These are phyloP conservation scores for Etheostoma perlongum DNA, from an alignment of 2,797 vertebrate genomes.

Conservation along the genomic window DNA sequence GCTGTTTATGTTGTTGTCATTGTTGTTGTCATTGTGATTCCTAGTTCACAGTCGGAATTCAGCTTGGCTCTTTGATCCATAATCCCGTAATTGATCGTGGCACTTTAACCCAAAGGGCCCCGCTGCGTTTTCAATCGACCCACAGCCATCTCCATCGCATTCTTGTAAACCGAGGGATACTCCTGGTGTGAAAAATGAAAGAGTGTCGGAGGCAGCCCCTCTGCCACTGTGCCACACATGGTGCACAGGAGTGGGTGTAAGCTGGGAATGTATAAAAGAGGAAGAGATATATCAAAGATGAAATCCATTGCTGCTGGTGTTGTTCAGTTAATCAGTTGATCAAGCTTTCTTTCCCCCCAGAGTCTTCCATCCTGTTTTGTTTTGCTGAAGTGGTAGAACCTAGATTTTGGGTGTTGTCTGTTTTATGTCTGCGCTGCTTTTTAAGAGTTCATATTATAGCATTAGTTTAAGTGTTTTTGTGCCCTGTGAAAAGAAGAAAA, in stretches of 20 bases:
- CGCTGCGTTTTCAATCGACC: conserved; percentile 70
- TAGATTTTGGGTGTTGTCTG: conserved; percentile 30
- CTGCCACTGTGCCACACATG: conserved; percentile 44
- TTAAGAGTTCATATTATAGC: conserved; percentile 21
- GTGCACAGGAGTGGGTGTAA: conserved; percentile 42
- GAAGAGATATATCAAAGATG: conserved; percentile 1
- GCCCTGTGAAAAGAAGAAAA: background rate
- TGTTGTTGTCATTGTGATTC: conserved; percentile 22
- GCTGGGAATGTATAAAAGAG: conserved; percentile 45
- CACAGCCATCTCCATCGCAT: conserved; percentile 67
- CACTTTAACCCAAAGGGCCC: conserved; percentile 68
- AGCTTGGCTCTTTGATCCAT: conserved; percentile 60
- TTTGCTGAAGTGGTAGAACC: conserved; percentile 8
- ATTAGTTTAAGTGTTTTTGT: conserved; percentile 14
- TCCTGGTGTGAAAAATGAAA: conserved; percentile 68
- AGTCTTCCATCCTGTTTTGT: conserved; percentile 25
- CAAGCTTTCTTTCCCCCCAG: background rate
- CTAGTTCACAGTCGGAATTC: conserved; percentile 43
- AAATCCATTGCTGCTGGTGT: conserved; percentile 20
- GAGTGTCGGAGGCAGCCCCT: conserved; percentile 31
- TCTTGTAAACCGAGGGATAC: conserved; percentile 66
- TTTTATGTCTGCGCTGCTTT: conserved; percentile 17
- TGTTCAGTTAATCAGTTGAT: conserved; percentile 39
- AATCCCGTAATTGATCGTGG: conserved; percentile 70
- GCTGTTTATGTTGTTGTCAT: background rate